Evolutionary conservation across 2,888 invertebrate species (phyloP), one percentile per base, ranked within the genome.

Genomic region (Julus scandinavius): DNA sequence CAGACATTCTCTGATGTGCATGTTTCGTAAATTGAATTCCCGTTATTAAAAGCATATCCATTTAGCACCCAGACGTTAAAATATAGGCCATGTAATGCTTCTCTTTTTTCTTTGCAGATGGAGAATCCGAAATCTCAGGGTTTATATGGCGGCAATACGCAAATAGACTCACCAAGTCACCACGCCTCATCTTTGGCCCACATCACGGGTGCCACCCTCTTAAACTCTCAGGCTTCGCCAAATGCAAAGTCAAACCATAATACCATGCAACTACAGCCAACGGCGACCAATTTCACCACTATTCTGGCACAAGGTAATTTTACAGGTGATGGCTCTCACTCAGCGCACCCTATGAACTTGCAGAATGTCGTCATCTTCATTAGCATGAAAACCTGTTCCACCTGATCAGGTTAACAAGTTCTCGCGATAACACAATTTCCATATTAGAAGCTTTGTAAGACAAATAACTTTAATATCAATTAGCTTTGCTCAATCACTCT

Each of bases 181-280:
- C 41, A 84, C 38, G 38, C 49, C 49, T 13, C 49, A n/a, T 45
- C 84, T 29, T n/a, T 72, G 49, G 84, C 29, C 49, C 41, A 54
- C 29, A 49, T 72, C n/a, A 49, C 49, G 41, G 40, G 63, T 9
- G 11, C 83, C 29, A 41, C 41, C 50, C 20, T 87, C 20, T 38
- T 87, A 41, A 87, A 84, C 80, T 49, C 88, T 5, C 84, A 87
- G 41, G 29, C 17, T 45, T 40, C 45, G 3, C 50, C 88, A 45
- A 49, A 89, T 11, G 85, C 86, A 15, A 89, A 88, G 85, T n/a
- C 88, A n/a, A 63, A 87, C 85, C 90, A 87, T 87, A 89, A 90
- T 38, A 89, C 90, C 85, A 90, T 90, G 90, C 90, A 90, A 85
- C 88, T 90, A 29, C 72, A 72, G 54, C 90, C 90, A 17, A 58